Percentiles rank a stretch among this genome's conserved stretches.
Conservation (phyloP, 1,140 invertebrate genomes). For the Mycetomoellerius zeteki region DNA sequence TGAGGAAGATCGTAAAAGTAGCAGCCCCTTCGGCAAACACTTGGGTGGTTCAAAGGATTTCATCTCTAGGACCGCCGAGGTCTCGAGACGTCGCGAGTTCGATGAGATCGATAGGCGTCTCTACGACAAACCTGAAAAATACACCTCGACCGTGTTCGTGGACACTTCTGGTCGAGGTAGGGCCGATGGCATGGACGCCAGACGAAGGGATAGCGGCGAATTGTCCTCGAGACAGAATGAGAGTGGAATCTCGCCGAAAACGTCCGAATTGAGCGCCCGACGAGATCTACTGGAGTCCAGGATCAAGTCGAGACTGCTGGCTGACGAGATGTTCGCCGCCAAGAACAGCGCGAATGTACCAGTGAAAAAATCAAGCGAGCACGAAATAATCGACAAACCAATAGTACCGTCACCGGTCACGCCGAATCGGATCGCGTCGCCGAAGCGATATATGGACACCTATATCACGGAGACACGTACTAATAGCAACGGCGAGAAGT, state of each 20-base stretch:
- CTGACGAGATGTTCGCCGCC: slow-evolving; percentile 83
- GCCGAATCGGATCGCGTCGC: slow-evolving; percentile 81
- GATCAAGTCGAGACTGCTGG: slow-evolving; percentile 88
- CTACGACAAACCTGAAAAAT: slow-evolving; percentile 82
- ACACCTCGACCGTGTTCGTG: slow-evolving; percentile 85
- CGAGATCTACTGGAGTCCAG: slow-evolving; percentile 92
- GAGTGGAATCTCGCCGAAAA: slow-evolving; percentile 80
- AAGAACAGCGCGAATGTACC: slow-evolving; percentile 77
- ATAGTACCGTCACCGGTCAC: slow-evolving; percentile 85
- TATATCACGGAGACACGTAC: slow-evolving; percentile 85
- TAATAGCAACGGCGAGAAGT: slow-evolving; percentile 85
- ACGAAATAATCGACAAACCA: slow-evolving; percentile 85
- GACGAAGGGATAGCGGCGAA: slow-evolving; percentile 85
- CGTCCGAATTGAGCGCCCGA: slow-evolving; percentile 90
- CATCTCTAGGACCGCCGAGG: slow-evolving; percentile 63
- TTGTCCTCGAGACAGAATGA: slow-evolving; percentile 56
- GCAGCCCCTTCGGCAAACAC: slow-evolving; percentile 72
- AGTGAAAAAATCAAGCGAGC: slow-evolving; percentile 80
- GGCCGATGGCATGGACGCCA: slow-evolving; percentile 90
- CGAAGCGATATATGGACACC: slow-evolving; percentile 84
- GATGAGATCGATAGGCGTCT: slow-evolving; percentile 79
- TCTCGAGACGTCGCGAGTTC: slow-evolving; percentile 77
- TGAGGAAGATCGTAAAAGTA: slow-evolving; percentile 75
- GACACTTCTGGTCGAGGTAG: slow-evolving; percentile 88
- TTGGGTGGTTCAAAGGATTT: slow-evolving; percentile 75